Evolutionary conservation across 2,888 invertebrate species (phyloP).

Genomic region (Ophion slaviceki): DNA sequence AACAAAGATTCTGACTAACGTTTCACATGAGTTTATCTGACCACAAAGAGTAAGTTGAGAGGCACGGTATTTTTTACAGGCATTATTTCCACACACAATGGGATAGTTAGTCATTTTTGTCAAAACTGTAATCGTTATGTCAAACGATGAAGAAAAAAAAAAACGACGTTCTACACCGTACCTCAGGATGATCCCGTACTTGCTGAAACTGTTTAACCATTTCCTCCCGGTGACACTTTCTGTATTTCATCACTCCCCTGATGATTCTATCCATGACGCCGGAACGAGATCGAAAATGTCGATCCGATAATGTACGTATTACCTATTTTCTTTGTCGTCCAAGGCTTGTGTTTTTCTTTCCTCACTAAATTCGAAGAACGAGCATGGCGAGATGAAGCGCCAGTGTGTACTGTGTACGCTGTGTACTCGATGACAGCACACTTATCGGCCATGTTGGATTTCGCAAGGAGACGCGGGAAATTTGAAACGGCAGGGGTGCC

Average conservation of each 20-base stretch:
- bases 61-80: no score
- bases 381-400: slow-evolving; percentile 36
- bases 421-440: slow-evolving; percentile 69
- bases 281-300: not conserved
- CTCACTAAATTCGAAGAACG: slow-evolving; percentile 46
- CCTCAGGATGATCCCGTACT: slow-evolving; percentile 95
- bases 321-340: not conserved
- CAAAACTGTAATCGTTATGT: not conserved
- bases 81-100: no score
- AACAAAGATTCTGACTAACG: no score
- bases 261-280: slow-evolving; percentile 92
- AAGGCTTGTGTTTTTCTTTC: not conserved
- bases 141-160: not conserved
- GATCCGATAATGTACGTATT: not conserved
- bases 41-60: no score
- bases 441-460: slow-evolving; percentile 69
- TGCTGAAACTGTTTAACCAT: slow-evolving; percentile 97
- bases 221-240: slow-evolving; percentile 90
- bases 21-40: no score
- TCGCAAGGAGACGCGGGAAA: slow-evolving; percentile 26
- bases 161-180: slow-evolving; percentile 83
- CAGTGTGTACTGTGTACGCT: slow-evolving; percentile 13
- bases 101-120: not conserved
- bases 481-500: slow-evolving; percentile 3
- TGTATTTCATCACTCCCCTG: slow-evolving; percentile 95